These are phyloP conservation scores for Diachasma alloeum DNA, from an alignment of 1,140 invertebrate species.

Conservation along the genomic window DNA sequence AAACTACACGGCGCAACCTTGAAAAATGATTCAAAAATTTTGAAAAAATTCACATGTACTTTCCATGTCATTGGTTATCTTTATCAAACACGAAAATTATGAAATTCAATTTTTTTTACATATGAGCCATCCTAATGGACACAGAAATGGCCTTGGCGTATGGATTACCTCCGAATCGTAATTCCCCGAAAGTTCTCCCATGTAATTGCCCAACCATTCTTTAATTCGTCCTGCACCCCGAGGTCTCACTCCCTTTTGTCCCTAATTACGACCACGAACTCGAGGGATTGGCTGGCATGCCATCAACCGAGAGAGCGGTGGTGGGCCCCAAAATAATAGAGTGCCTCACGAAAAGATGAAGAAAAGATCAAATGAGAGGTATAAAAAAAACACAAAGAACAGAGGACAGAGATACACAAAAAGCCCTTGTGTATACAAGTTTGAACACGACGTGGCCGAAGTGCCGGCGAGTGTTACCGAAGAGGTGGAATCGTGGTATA, in stretches of 20 bases:
- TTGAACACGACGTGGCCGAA: not conserved
- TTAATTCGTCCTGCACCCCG: not conserved
- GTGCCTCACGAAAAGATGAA: slow-evolving; percentile 18
- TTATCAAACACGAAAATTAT: too few species aligned
- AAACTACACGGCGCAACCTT: too few species aligned
- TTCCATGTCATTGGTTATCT: too few species aligned
- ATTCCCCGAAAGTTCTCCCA: not conserved
- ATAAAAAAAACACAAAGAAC: not conserved
- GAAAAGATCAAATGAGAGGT: slow-evolving; percentile 8
- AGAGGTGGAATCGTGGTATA: not conserved
- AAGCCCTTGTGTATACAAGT: slow-evolving; percentile 1
- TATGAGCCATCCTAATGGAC: too few species aligned
- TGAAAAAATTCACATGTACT: too few species aligned
- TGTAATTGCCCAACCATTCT: not conserved
- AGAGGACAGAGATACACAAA: not conserved
- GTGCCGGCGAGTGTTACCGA: slow-evolving; percentile 17
- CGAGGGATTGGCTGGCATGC: slow-evolving; percentile 25
- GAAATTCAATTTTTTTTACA: too few species aligned
- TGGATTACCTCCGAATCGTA: not conserved
- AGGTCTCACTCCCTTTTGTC: slow-evolving; percentile 30
- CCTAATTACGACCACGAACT: slow-evolving; percentile 32
- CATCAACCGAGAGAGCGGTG: slow-evolving; percentile 22
- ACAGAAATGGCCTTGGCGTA: too few species aligned
- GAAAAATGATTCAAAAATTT: too few species aligned
- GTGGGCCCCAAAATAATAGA: slow-evolving; percentile 37